phyloP scores from a whole-genome alignment of 2,113 vertebrate genomes.

The Scortum barcoo region DNA sequence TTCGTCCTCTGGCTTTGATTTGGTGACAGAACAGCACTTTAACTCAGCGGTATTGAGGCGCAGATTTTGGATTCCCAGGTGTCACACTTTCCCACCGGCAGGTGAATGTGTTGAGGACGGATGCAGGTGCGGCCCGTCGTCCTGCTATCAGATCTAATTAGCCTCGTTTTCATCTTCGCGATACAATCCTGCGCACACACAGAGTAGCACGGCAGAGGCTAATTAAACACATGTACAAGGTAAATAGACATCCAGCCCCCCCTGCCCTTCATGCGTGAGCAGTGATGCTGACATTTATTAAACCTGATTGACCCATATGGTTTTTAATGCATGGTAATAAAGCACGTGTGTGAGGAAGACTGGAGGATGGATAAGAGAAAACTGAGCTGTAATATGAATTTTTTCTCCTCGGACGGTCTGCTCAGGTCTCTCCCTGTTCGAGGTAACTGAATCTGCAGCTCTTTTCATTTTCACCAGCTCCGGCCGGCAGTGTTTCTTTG shows the following conservation, averaged over 20 bases:
- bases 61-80: not conserved
- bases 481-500: not conserved
- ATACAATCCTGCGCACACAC: not conserved
- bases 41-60: not conserved
- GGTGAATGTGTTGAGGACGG: not conserved
- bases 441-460: not conserved
- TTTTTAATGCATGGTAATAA: conserved; percentile 56
- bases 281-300: conserved; percentile 44
- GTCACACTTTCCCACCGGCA: not conserved
- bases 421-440: not conserved
- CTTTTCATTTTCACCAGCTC: not conserved
- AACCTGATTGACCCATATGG: conserved; percentile 55
- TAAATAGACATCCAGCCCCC: conserved; percentile 53
- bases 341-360: not conserved
- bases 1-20: not conserved
- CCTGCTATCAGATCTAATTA: conserved; percentile 51
- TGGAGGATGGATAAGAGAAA: not conserved
- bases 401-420: no score
- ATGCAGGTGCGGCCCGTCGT: conserved; percentile 37
- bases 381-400: not conserved
- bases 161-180: conserved; percentile 11
- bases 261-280: conserved; percentile 2
- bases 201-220: conserved; percentile 34
- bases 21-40: not conserved
- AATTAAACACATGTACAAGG: conserved; percentile 70